Evolutionary conservation across 2,113 vertebrate genomes (phyloP).

Genomic region (Lethenteron reissneri): DNA sequence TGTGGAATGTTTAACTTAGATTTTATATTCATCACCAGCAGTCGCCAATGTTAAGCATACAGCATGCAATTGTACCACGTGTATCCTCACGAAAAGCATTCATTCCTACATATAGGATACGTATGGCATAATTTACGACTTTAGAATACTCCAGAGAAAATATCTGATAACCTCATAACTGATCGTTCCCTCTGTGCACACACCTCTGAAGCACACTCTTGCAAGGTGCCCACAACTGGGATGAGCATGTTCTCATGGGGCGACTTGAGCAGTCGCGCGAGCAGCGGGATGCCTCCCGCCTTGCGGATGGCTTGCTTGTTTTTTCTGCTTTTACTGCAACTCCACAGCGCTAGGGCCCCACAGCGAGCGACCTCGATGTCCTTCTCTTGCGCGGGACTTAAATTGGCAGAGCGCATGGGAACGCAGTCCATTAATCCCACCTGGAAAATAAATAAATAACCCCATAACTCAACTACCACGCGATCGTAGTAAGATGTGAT

Average conservation of each 20-base stretch:
- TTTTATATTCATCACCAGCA: too few species aligned
- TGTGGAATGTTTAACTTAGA: too few species aligned
- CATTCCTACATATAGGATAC: neutral
- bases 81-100: neutral
- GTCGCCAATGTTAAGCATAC: too few species aligned
- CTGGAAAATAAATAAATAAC: constrained; percentile 15
- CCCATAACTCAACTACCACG: neutral
- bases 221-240: constrained; percentile 59
- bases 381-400: constrained; percentile 23
- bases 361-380: constrained; percentile 60
- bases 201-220: constrained; percentile 76
- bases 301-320: constrained; percentile 62
- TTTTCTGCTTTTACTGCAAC: constrained; percentile 55
- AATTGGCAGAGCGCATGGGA: constrained; percentile 15
- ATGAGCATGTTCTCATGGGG: constrained; percentile 43
- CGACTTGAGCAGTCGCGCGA: constrained; percentile 48
- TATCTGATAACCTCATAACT: neutral
- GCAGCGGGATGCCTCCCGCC: constrained; percentile 53
- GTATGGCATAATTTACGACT: neutral
- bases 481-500: too few species aligned
- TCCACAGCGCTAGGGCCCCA: constrained; percentile 61
- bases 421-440: constrained; percentile 42
- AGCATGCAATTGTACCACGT: neutral
- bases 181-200: constrained; percentile 4
- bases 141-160: neutral